Conservation (phyloP, 2,888 invertebrate genomes). For the Dioctria rufipes region DNA sequence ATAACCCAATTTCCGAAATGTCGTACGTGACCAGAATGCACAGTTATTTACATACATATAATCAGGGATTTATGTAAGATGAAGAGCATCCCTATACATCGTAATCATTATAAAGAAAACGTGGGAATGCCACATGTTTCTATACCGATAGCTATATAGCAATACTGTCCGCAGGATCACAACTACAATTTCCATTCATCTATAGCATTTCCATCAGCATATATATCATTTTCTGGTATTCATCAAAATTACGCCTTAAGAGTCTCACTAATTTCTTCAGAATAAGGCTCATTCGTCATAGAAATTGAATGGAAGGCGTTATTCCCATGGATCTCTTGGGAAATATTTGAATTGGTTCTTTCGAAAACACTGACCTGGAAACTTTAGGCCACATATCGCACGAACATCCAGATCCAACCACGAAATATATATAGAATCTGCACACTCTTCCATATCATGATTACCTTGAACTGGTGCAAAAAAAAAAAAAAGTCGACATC, state of each 20-base stretch:
- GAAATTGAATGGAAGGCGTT: conserved; percentile 27
- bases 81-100: not conserved
- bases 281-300: conserved; percentile 22
- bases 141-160: not conserved
- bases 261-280: conserved; percentile 13
- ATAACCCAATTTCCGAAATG: conserved; percentile 53
- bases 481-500: not conserved
- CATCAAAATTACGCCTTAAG: conserved; percentile 31
- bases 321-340: not conserved
- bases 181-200: not conserved
- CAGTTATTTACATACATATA: not conserved
- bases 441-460: not conserved
- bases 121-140: not conserved
- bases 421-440: too few relatives aligned
- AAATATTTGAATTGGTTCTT: conserved; percentile 7
- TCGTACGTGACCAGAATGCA: conserved; percentile 34
- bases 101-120: conserved; percentile 17
- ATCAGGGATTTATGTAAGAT: not conserved
- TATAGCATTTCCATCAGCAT: not conserved
- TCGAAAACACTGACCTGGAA: not conserved
- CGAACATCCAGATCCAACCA: too few relatives aligned
- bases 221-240: conserved; percentile 39
- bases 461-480: not conserved
- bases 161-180: not conserved
- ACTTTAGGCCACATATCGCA: not conserved